These are phyloP conservation scores for Salminus brasiliensis DNA, from an alignment of 2,113 vertebrate genomes.

Conservation along the genomic window DNA sequence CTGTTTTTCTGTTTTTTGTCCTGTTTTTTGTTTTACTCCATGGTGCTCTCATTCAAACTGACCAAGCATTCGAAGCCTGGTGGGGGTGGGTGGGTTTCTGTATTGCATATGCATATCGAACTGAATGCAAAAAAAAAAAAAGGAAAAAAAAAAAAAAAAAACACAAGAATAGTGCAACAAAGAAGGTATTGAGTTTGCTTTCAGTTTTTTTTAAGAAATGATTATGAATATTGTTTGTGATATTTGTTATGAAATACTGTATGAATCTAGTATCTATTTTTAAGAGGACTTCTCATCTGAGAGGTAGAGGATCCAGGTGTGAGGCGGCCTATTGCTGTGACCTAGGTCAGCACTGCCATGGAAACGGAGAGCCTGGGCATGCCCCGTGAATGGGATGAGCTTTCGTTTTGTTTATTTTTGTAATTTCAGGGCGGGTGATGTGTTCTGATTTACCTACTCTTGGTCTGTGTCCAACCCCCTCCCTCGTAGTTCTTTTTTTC, in stretches of 20 bases:
- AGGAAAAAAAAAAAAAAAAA: neutral
- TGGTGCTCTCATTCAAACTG: constrained; percentile 38
- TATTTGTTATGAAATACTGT: constrained; percentile 27
- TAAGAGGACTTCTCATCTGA: constrained; percentile 5
- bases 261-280: constrained; percentile 21
- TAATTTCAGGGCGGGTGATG: neutral
- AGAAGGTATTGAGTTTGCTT: constrained; percentile 2
- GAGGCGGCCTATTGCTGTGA: neutral
- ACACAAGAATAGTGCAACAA: neutral
- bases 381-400: neutral
- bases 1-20: constrained; percentile 6
- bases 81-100: neutral
- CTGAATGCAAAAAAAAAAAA: neutral
- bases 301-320: neutral
- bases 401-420: constrained; percentile 6
- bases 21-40: constrained; percentile 20
- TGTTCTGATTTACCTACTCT: neutral
- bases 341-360: constrained; percentile 19
- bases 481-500: neutral
- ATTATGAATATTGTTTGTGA: constrained; percentile 31
- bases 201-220: constrained; percentile 9
- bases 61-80: constrained; percentile 30
- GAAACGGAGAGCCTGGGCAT: constrained; percentile 2
- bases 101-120: constrained; percentile 31
- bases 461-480: neutral